These are phyloP conservation scores for Muscicapa adusta DNA, from an alignment of 2,113 vertebrate species.

Conservation along the genomic window DNA sequence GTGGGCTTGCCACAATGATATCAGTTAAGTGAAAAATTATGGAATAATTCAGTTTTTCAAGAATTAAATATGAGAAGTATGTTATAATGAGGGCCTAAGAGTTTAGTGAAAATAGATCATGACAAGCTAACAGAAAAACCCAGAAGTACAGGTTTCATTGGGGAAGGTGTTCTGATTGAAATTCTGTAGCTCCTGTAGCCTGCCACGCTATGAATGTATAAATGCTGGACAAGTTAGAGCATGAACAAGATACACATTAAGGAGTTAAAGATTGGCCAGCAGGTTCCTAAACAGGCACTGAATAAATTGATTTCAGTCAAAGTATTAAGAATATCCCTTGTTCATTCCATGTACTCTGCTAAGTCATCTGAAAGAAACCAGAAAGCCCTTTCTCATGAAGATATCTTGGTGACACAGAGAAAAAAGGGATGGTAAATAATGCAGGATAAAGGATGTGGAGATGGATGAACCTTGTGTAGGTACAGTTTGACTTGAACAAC, in stretches of 20 bases:
- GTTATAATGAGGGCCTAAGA: neutral
- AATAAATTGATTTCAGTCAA: neutral
- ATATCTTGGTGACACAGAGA: neutral
- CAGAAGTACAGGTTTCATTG: neutral
- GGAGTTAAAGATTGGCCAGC: neutral
- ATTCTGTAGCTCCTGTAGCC: neutral
- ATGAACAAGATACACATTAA: neutral
- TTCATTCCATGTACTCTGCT: neutral
- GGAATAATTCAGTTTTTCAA: neutral
- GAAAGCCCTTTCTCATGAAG: neutral
- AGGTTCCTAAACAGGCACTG: neutral
- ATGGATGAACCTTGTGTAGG: neutral
- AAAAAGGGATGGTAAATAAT: neutral
- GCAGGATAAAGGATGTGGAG: neutral
- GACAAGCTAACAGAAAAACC: neutral
- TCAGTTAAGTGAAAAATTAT: slow-evolving; percentile 13
- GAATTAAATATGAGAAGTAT: neutral
- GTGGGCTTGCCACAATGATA: neutral
- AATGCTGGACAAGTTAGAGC: neutral
- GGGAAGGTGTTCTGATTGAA: neutral
- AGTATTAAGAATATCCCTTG: neutral
- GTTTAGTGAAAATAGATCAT: neutral
- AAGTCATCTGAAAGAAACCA: neutral
- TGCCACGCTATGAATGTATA: neutral
- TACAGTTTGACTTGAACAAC: neutral